phyloP scores from a whole-genome alignment of 2,888 invertebrate genomes.

The Nemotelus pantherinus region DNA sequence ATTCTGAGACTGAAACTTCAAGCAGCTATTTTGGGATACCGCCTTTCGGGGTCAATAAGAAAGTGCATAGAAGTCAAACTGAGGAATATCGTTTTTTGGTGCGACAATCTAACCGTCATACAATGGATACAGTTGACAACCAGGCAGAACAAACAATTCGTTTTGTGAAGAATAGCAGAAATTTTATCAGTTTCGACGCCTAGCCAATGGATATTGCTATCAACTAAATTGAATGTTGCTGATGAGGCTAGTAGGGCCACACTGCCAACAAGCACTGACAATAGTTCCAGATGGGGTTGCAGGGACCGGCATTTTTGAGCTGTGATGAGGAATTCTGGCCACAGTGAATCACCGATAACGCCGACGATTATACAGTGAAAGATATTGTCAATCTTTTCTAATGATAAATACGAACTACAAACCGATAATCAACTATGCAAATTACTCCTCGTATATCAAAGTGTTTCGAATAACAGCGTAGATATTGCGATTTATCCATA shows the following conservation, averaged over 20 bases:
- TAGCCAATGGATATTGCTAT: neutral
- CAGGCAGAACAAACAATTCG: conserved; percentile 6
- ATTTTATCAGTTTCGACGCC: neutral
- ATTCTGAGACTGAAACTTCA: conserved; percentile 16
- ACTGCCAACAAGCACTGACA: neutral
- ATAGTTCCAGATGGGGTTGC: neutral
- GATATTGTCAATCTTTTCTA: neutral
- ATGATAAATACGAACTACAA: neutral
- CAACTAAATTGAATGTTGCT: conserved; percentile 3
- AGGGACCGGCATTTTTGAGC: neutral
- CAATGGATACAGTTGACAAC: conserved; percentile 22
- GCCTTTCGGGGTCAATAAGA: neutral
- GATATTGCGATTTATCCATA: neutral
- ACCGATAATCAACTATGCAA: neutral
- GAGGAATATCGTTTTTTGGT: neutral
- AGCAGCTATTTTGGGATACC: conserved; percentile 11
- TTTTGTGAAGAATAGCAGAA: conserved; percentile 4
- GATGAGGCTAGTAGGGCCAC: neutral
- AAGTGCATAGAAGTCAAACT: neutral
- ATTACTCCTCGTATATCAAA: neutral
- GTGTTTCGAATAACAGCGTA: neutral
- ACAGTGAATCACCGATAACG: neutral
- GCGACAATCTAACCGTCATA: neutral
- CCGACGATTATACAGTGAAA: neutral
- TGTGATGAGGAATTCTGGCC: neutral